Evolutionary conservation across 1,140 invertebrate genomes (phyloP).

Genomic region (Lordiphosa mommai): DNA sequence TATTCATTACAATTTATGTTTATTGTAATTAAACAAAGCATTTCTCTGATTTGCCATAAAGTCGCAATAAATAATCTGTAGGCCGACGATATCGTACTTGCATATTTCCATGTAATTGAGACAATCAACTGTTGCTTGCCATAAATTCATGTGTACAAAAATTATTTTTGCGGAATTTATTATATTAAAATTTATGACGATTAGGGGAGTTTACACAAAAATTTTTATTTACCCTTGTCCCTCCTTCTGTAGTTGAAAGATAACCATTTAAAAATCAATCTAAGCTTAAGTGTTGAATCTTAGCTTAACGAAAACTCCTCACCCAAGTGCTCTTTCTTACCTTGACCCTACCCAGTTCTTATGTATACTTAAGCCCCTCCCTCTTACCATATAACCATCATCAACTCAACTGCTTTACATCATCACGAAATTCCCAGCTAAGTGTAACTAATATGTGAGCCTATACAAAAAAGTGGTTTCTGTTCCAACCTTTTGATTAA

Average conservation of each 20-base stretch:
- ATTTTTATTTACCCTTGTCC: no score
- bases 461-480: slow-evolving; percentile 8
- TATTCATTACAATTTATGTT: slow-evolving; percentile 25
- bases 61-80: no score
- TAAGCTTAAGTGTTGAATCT: neutral
- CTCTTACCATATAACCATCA: slow-evolving; percentile 22
- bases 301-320: slow-evolving; percentile 2
- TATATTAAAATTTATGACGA: no score
- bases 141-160: no score
- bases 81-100: no score
- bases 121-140: no score
- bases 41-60: no score
- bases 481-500: slow-evolving; percentile 59
- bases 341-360: slow-evolving; percentile 35
- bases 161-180: no score
- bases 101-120: no score
- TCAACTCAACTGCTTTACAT: slow-evolving; percentile 39
- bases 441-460: slow-evolving; percentile 65
- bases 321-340: slow-evolving; percentile 9
- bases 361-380: slow-evolving; percentile 5
- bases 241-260: no score
- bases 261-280: no score
- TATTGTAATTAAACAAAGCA: neutral
- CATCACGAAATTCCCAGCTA: slow-evolving; percentile 43
- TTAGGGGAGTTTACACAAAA: no score